Evolutionary conservation across 37 sponge, comb jelly and placozoan species (phyloP).

Genomic region (Eunapius fragilis): DNA sequence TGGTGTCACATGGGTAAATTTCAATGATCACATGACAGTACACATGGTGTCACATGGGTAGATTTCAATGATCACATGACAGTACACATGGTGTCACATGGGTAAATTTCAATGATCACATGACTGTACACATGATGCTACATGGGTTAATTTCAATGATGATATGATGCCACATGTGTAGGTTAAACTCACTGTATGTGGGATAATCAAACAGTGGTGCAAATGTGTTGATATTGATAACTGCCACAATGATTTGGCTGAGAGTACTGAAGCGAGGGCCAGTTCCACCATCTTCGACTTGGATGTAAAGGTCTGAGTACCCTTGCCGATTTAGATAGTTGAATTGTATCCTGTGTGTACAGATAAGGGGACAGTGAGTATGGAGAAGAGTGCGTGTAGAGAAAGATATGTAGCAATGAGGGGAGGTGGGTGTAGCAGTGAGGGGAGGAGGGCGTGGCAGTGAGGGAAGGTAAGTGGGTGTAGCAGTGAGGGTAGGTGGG

Average conservation of each 20-base stretch:
- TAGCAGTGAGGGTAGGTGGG: too few relatives aligned
- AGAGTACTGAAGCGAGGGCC: slow-evolving; percentile 17
- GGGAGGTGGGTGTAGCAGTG: not conserved
- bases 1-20: too few relatives aligned
- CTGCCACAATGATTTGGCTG: slow-evolving; percentile 9
- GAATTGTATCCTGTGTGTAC: not conserved
- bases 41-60: too few relatives aligned
- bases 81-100: too few relatives aligned
- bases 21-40: too few relatives aligned
- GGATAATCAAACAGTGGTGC: slow-evolving; percentile 39
- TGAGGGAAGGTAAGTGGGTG: not conserved
- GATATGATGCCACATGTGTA: not conserved
- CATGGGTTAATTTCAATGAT: too few relatives aligned
- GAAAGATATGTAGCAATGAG: too few relatives aligned
- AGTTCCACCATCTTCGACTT: slow-evolving; percentile 39
- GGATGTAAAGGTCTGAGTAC: slow-evolving; percentile 13
- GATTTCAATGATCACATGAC: too few relatives aligned
- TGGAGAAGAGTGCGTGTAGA: not conserved
- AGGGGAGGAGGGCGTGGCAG: not conserved
- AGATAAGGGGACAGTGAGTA: not conserved
- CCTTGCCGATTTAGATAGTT: slow-evolving; percentile 20
- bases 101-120: too few relatives aligned
- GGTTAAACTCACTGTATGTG: slow-evolving; percentile 46
- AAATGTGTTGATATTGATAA: slow-evolving; percentile 54
- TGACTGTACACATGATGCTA: too few relatives aligned